Evolutionary conservation across 2,113 vertebrate genomes (phyloP), one percentile per base, ranked within the genome.

Genomic region (Prochilodus magdalenae): DNA sequence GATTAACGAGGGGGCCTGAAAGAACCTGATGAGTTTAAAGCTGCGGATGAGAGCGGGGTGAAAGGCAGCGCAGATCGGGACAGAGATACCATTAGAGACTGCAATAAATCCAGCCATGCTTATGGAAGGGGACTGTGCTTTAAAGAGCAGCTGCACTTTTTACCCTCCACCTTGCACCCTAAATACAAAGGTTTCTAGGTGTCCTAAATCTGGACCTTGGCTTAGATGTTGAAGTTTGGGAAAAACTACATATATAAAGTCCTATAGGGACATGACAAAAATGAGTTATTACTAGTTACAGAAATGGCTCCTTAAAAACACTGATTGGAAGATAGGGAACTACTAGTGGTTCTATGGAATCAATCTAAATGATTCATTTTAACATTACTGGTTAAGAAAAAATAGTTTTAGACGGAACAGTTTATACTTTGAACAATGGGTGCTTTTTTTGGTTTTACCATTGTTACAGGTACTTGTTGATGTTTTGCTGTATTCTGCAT

Each of bases 81-180:
- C 86, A 90, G 91, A 92, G 91, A 93, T 91, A 93, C 93, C 88
- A 92, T 94, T 92, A 92, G 91, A 91, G 90, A 90, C 90, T 87
- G 88, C 88, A 91, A 93, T 94, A 93, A 93, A 94, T 94, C 92
- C 93, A 33, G 62, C 69, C 82, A 85, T 84, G 83, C 90, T 93
- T 92, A 91, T 90, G 86, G 88, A 12, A 84, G 70, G 83, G 83
- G 86, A 81, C 89, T 86, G 88, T 71, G 24, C 85, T 91, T 87
- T 91, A 91, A 92, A 93, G 86, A 92, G 86, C 91, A 91, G 92
- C 92, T 93, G 91, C 89, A 88, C 89, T 90, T 89, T 87, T 90
- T 87, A 88, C 90, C 88, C 88, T 87, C 83, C 86, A 88, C 88
- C 81, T 86, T 5, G 11, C 57, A 60, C 57, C 26, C 57, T 60